Conservation (phyloP, 2,797 vertebrate species). For the Aeoliscus strigatus region DNA sequence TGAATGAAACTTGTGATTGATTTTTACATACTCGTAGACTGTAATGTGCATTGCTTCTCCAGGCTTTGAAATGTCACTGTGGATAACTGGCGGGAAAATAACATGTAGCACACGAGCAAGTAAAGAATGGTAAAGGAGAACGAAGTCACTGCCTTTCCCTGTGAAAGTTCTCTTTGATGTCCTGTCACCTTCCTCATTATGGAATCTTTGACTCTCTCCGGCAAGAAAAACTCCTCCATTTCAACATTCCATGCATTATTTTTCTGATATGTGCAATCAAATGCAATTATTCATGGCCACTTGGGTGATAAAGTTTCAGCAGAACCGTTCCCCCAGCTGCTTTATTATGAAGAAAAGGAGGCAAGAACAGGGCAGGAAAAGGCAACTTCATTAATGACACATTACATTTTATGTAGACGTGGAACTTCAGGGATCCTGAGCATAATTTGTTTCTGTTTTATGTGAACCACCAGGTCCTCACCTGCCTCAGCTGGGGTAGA, state of each 20-base stretch:
- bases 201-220: slow-evolving; percentile 71
- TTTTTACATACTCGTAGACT: slow-evolving; percentile 7
- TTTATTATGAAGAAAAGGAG: slow-evolving; percentile 65
- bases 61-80: slow-evolving; percentile 17
- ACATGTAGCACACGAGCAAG: slow-evolving; percentile 22
- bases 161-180: slow-evolving; percentile 73
- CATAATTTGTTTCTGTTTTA: slow-evolving; percentile 71
- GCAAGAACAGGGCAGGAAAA: slow-evolving; percentile 51
- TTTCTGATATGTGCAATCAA: slow-evolving; percentile 57
- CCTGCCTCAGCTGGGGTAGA: slow-evolving; percentile 55
- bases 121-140: slow-evolving; percentile 48
- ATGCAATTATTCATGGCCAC: slow-evolving; percentile 69
- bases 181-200: slow-evolving; percentile 66
- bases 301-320: slow-evolving; percentile 58
- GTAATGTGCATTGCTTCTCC: slow-evolving; percentile 14
- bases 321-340: slow-evolving; percentile 61
- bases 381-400: slow-evolving; percentile 67
- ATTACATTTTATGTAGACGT: slow-evolving; percentile 65
- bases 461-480: slow-evolving; percentile 61
- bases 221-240: slow-evolving; percentile 54
- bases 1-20: slow-evolving; percentile 10
- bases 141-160: slow-evolving; percentile 61
- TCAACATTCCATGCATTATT: slow-evolving; percentile 44
- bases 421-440: slow-evolving; percentile 59
- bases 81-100: slow-evolving; percentile 17